phyloP scores from a whole-genome alignment of 1,140 invertebrate species.

The Pectinophora gossypiella region DNA sequence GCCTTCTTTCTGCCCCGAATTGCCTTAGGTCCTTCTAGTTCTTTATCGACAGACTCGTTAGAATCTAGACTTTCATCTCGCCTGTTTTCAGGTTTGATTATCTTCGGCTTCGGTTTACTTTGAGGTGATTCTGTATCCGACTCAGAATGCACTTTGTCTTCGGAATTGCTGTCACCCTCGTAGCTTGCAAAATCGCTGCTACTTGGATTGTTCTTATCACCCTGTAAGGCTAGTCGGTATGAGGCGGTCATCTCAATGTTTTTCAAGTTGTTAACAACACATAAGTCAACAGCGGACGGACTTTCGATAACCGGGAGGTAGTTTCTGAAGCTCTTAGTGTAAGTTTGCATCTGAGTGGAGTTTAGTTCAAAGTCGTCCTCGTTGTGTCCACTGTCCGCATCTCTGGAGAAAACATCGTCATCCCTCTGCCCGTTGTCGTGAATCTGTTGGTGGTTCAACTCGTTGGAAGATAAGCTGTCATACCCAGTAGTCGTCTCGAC shows the following conservation, averaged over 20 bases:
- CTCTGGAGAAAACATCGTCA: conserved; percentile 45
- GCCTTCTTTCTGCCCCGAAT: conserved; percentile 87
- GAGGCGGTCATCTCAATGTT: conserved; percentile 75
- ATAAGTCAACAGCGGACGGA: conserved; percentile 63
- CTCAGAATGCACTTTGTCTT: conserved; percentile 62
- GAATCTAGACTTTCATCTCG: conserved; percentile 58
- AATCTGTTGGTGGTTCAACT: conserved; percentile 55
- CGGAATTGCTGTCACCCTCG: conserved; percentile 75
- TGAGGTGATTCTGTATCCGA: conserved; percentile 53
- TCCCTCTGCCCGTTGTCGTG: conserved; percentile 36
- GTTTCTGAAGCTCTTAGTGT: conserved; percentile 64
- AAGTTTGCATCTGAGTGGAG: conserved; percentile 66
- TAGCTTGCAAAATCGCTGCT: conserved; percentile 57
- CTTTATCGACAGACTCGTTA: conserved; percentile 59
- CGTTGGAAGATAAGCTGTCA: conserved; percentile 62
- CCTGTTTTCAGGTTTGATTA: conserved; percentile 75
- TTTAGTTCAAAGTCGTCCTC: conserved; percentile 74
- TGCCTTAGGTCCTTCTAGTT: conserved; percentile 75
- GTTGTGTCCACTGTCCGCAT: conserved; percentile 77
- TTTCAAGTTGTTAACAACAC: conserved; percentile 67
- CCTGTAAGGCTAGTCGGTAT: conserved; percentile 33
- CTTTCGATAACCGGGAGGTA: conserved; percentile 67
- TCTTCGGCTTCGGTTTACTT: conserved; percentile 73
- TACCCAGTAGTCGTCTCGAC: conserved; percentile 65
- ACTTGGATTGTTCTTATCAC: conserved; percentile 43